A percentile compares a stretch with the other conserved stretches of the same genome.
phyloP scores from a whole-genome alignment of 37 sponge, comb jelly and placozoan species.

The Halisarca cf. caerulea region DNA sequence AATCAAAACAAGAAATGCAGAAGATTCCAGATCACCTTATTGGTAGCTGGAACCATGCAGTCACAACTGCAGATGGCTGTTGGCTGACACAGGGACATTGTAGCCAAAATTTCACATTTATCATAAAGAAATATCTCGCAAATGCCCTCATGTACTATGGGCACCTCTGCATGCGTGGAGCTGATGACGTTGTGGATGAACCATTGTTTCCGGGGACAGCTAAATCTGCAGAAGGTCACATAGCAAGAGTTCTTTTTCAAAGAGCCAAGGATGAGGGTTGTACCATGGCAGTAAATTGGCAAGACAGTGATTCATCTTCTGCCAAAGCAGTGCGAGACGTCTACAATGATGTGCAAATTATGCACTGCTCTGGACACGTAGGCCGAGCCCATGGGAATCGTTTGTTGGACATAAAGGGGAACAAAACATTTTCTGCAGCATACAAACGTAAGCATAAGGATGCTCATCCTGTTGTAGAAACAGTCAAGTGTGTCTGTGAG shows the following conservation, averaged over 20 bases:
- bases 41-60: conserved; percentile 47
- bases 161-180: conserved; percentile 42
- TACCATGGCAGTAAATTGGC: conserved; percentile 33
- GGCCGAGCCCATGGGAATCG: conserved; percentile 15
- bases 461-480: conserved; percentile 13
- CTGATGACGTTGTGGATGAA: conserved; percentile 20
- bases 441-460: not conserved
- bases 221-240: conserved; percentile 42
- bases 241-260: conserved; percentile 9
- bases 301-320: conserved; percentile 48
- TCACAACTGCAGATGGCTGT: conserved; percentile 44
- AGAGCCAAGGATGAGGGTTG: conserved; percentile 41
- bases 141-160: conserved; percentile 31
- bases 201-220: conserved; percentile 36
- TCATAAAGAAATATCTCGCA: not conserved
- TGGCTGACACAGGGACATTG: conserved; percentile 24
- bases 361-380: conserved; percentile 42
- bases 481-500: conserved; percentile 28
- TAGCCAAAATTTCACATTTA: conserved; percentile 23
- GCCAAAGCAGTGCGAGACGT: conserved; percentile 4
- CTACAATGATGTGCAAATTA: conserved; percentile 15
- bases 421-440: conserved; percentile 15
- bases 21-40: not conserved
- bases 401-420: not conserved
- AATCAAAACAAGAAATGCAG: conserved; percentile 46